Evolutionary conservation across 2,797 vertebrate species (phyloP), one percentile per base, ranked within the genome.

Genomic region (Eulemur coronatus): DNA sequence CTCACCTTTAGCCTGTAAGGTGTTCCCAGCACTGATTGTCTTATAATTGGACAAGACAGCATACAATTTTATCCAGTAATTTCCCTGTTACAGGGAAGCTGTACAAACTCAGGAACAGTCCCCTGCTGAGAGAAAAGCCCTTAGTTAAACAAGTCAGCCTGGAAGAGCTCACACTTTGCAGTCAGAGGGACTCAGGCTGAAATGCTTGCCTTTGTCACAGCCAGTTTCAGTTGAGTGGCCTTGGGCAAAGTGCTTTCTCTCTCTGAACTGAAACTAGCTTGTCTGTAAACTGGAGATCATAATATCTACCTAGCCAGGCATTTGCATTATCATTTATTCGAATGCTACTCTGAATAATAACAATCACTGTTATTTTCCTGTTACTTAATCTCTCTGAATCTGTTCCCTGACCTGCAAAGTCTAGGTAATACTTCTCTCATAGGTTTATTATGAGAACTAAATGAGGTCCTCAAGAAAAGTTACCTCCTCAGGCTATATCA

Each of bases 41-140:
- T 97, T 93, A 79, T 95, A 89, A 20, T 2, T 97, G 38, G 78
- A 90, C 96, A 94, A 97, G 92, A 96, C 75, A 97, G 63, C 57
- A 95, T 92, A 61, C 76, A 92, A 48, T 43, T 41, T 94, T 91
- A 97, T 96, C 96, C 95, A 79, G 59, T 59, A 95, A 91, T 65
- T 96, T 97, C 80, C 61, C 89, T 93, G 88, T 15, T 33, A 94
- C 52, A 61, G 52, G 65, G 81, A 95, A 65, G 12, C 89, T 91
- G 48, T 82, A 52, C 14, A 46, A 15, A 57, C 65, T 97, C 46
- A 81, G 38, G 89, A 94, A 67, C 2, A 20, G 73, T 88, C 38
- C 84, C 90, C 82, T 67, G 26, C 26, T 38, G 84, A 89, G 70
- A 95, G 84, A n/a, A 97, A 97, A 97, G 65, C 79, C 75, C 55